phyloP scores from a whole-genome alignment of 2,113 vertebrate genomes.

The Misgurnus mizolepis region DNA sequence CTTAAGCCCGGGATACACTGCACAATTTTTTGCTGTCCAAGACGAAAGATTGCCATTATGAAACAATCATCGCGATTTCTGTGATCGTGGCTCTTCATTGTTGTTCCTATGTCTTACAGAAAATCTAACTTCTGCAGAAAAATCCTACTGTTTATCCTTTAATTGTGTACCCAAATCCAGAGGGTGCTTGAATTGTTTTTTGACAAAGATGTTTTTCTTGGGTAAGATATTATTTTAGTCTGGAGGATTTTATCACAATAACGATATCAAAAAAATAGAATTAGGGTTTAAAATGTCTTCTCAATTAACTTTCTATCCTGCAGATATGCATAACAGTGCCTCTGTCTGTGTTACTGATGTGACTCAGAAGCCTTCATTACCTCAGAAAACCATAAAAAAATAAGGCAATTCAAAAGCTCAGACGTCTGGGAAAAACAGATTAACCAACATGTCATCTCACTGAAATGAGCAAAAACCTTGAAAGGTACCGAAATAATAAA shows the following conservation, averaged over 20 bases:
- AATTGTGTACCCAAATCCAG: no score
- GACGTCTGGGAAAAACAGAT: constrained; percentile 2
- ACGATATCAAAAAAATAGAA: background rate
- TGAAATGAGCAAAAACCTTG: background rate
- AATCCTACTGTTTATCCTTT: no score
- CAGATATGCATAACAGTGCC: no score
- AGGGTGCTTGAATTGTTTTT: no score
- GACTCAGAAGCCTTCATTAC: constrained; percentile 14
- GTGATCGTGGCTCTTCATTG: no score
- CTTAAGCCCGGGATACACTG: no score
- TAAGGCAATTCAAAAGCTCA: constrained; percentile 11
- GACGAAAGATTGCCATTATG: no score
- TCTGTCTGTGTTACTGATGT: background rate
- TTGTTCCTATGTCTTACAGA: no score
- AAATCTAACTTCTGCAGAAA: no score
- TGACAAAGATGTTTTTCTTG: no score
- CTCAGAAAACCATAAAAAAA: background rate
- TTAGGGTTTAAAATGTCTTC: background rate
- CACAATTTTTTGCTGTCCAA: no score
- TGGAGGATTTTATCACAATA: background rate
- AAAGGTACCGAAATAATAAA: background rate
- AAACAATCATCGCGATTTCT: no score
- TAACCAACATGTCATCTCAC: background rate
- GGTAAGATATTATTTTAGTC: background rate
- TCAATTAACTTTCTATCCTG: constrained; percentile 2